Evolutionary conservation across 30 jellyfish, hydroid and myxozoan species (phyloP), one percentile per base, ranked within the genome.

Genomic region (Rhopilema esculentum): DNA sequence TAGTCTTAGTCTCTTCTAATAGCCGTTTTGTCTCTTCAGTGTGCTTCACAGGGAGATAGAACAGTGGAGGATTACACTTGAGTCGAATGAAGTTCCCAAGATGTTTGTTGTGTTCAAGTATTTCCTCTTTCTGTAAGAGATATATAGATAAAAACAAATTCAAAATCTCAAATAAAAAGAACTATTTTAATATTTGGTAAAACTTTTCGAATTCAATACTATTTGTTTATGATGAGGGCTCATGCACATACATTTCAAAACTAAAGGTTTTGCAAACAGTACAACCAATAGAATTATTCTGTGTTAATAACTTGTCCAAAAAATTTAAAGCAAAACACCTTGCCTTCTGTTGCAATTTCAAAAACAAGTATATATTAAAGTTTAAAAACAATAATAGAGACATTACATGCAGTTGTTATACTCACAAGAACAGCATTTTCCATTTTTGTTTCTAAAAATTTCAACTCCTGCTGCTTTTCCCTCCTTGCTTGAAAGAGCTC

Each of bases 371-470:
- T n/a, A n/a, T n/a, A n/a, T n/a, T n/a, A n/a, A n/a, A n/a, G n/a
- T n/a, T n/a, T n/a, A n/a, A n/a, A n/a, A n/a, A n/a, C n/a, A n/a
- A n/a, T n/a, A n/a, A n/a, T n/a, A n/a, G n/a, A n/a, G n/a, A n/a
- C n/a, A n/a, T n/a, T n/a, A n/a, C n/a, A n/a, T n/a, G n/a, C n/a
- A n/a, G n/a, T n/a, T n/a, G n/a, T n/a, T 40, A 40, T 40, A 50
- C 96, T 52, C 65, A 94, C 98, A 80, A 94, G 88, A 29, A 90
- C 86, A 31, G 97, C 97, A 95, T 84, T 94, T 48, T 94, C 97
- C 95, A 94, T 57, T 51, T 94, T 94, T 32, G 83, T 82, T 81
- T 94, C 98, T 29, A 94, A 82, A 28, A 85, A 49, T 30, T 72
- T 82, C 62, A 95, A 79, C 81, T 87, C 98, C 27, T 64, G 96